phyloP scores from a whole-genome alignment of 2,888 invertebrate species.

The Keiferia lycopersicella region DNA sequence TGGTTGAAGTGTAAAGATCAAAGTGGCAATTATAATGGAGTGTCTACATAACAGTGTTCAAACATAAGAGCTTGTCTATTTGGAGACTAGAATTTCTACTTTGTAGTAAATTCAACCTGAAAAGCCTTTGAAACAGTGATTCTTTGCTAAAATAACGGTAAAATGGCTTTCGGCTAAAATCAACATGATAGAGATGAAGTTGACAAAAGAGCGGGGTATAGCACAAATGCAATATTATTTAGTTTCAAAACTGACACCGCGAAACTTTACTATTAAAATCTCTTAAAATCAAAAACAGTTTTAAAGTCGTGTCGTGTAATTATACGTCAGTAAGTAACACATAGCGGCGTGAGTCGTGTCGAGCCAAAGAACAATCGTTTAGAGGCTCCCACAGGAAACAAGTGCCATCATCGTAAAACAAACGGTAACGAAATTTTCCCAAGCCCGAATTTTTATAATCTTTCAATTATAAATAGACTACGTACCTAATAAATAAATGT shows the following conservation, averaged over 20 bases:
- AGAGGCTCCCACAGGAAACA: too few species aligned
- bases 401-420: too few species aligned
- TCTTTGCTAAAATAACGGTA: not conserved
- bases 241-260: not conserved
- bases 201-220: not conserved
- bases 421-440: too few species aligned
- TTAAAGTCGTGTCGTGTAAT: constrained; percentile 1
- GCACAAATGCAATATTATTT: not conserved
- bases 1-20: not conserved
- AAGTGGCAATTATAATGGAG: constrained; percentile 7
- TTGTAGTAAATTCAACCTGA: not conserved
- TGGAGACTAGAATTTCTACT: constrained; percentile 1
- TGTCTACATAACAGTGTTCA: not conserved
- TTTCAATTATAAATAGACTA: too few species aligned
- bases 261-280: not conserved
- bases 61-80: not conserved
- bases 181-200: not conserved
- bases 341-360: not conserved
- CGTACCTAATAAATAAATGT: too few species aligned
- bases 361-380: constrained; percentile 47
- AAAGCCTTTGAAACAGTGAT: not conserved
- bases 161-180: not conserved
- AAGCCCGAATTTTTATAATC: too few species aligned
- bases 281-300: constrained; percentile 5
- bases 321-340: constrained; percentile 20